A percentile compares a stretch with the other conserved stretches of the same genome.
phyloP scores from a whole-genome alignment of 2,888 invertebrate genomes.

The Euspilapteryx auroguttella region DNA sequence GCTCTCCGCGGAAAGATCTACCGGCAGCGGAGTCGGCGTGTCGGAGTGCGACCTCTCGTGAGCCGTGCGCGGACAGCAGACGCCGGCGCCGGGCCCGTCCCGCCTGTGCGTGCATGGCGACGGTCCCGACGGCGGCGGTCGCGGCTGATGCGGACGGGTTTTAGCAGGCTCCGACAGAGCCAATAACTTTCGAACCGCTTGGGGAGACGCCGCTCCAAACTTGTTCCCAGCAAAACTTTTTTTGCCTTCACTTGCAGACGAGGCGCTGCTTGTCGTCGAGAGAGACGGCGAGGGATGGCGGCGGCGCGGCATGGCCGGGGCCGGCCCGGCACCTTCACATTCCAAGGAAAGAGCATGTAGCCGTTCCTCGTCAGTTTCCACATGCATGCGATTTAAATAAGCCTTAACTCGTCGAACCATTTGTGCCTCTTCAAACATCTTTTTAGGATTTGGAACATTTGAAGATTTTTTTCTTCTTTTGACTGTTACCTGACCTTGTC shows the following conservation, averaged over 20 bases:
- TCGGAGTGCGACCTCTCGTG: conserved; percentile 91
- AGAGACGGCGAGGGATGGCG: conserved; percentile 92
- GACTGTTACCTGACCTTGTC: conserved; percentile 85
- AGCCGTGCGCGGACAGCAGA: conserved; percentile 62
- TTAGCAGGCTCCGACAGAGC: conserved; percentile 88
- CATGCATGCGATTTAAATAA: conserved; percentile 90
- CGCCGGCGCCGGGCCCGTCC: conserved; percentile 45
- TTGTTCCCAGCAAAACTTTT: conserved; percentile 66
- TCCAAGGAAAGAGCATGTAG: conserved; percentile 87
- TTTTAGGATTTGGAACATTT: conserved; percentile 92
- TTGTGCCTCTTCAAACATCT: conserved; percentile 98
- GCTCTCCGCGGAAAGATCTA: conserved; percentile 91
- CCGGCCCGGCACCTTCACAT: conserved; percentile 77
- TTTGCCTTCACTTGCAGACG: conserved; percentile 79
- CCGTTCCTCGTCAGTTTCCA: conserved; percentile 88
- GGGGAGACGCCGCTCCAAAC: conserved; percentile 92
- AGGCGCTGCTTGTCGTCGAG: conserved; percentile 89
- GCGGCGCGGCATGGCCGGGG: conserved; percentile 68
- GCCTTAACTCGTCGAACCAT: conserved; percentile 97
- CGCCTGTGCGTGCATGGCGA: conserved; percentile 67
- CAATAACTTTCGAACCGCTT: conserved; percentile 93
- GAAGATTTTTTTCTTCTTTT: conserved; percentile 88
- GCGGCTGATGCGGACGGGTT: conserved; percentile 85
- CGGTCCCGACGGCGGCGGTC: conserved; percentile 65
- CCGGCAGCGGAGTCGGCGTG: conserved; percentile 81